Evolutionary conservation across 2,888 invertebrate genomes (phyloP), one percentile per base, ranked within the genome.

Genomic region (Amiota mariae): DNA sequence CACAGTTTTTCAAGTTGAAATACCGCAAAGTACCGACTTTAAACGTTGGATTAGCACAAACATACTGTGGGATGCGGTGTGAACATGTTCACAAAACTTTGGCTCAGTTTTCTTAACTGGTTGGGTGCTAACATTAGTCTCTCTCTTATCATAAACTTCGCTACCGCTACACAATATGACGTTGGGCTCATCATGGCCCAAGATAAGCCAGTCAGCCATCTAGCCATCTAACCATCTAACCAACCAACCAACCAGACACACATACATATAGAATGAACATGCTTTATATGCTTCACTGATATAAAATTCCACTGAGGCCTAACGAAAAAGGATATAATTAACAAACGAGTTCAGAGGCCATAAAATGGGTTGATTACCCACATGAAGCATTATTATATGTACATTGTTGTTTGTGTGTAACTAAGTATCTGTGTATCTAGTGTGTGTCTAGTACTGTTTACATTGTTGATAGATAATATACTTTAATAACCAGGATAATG

Each of bases 321-420:
- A 70, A 72, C 72, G 70, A 75, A 70, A 77, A 76, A 77, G 81
- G 78, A 82, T 80, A 79, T 80, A 85, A 85, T 86, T 84, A 84
- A 80, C 78, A 77, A 36, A 36, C 63, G 79, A 76, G 70, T 46
- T 73, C 71, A 71, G 66, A 71, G 73, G 63, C 72, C 76, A 73
- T 73, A 76, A 76, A 76, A 70, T 72, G 47, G 66, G 61, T 70
- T 73, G 72, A 76, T 75, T 75, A 76, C 72, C 68, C 54, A 54
- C 13, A 15, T 54, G 54, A 2, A 54, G 13, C n/a, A n/a, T 36
- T 54, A 54, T 54, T 15, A 54, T 54, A 15, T 13, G 47, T 68
- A 67, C 49, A 8, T n/a, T n/a, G n/a, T n/a, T n/a, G n/a, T n/a
- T n/a, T n/a, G n/a, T 11, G 8, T 11, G n/a, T 15, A n/a, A n/a